Evolutionary conservation across 2,888 invertebrate genomes (phyloP), one percentile per base, ranked within the genome.

Genomic region (Blomia tropicalis): DNA sequence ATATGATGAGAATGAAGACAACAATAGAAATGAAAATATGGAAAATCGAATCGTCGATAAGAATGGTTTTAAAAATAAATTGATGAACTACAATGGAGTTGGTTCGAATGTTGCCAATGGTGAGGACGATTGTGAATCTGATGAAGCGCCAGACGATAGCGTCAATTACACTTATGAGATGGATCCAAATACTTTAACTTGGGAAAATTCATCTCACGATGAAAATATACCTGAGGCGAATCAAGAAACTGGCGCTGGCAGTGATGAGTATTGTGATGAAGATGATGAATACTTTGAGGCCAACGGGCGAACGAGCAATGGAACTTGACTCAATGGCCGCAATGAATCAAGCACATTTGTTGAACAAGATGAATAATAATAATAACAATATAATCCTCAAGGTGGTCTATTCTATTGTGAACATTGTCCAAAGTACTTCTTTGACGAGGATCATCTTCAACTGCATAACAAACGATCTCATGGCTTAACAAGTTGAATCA

Each of bases 111-210:
- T 56, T 31, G 56, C 25, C 29, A 36, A 56, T 31, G 22, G 4
- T 5, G 2, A 19, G 2, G 29, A 56, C 23, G 56, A 56, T 4
- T 30, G 31, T 31, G 56, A 56, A 19, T 2, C 22, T 7, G 11
- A 31, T 31, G n/a, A n/a, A n/a, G n/a, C n/a, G n/a, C n/a, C n/a
- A n/a, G 19, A 30, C n/a, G 19, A 54, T 31, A 30, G 29, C 11
- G 56, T 56, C 11, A 56, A 56, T 30, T 56, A 56, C 23, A 56
- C 56, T n/a, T 56, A 56, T 56, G 36, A 56, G n/a, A 56, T 56
- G 56, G 56, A 56, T 36, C 56, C 56, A 31, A 56, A n/a, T 36
- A 23, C 29, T 22, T 30, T 56, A 14, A 29, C 11, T 56, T 23
- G 17, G 3, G 29, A 17, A 2, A 51, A 27, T 51, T 30, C 56